Evolutionary conservation across 1,140 invertebrate species (phyloP), one percentile per base, ranked within the genome.

Genomic region (Drosophila jambulina): DNA sequence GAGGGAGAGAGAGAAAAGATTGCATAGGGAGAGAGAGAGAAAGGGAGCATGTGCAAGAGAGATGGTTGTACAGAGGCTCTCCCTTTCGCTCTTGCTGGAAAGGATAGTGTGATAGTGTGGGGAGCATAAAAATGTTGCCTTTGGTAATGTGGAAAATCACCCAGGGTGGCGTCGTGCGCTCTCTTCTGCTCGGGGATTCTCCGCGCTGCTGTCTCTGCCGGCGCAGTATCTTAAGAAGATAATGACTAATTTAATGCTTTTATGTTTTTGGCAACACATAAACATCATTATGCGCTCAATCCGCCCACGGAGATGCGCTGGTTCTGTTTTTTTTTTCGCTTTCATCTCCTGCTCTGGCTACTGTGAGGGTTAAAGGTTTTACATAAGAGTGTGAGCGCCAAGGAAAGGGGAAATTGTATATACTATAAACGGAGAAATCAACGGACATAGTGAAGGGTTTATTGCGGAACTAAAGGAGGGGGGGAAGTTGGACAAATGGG

Each of bases 161-260:
- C 46, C 75, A 36, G 65, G 64, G n/a, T 23, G 62, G 45, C 17
- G n/a, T 17, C 9, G 68, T 42, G 27, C 9, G 36, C 56, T 48
- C 59, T 42, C n/a, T 38, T 48, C 40, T 25, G 43, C 48, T 60
- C 29, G 42, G 58, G 36, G 36, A 62, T 27, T 62, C 76, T 63
- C 45, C 77, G 46, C 77, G 46, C 42, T 61, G 64, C 34, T 56
- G 46, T 51, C 59, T 56, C 64, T 63, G 60, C 65, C 71, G 56
- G 46, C 86, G 79, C 68, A 57, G 77, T 82, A 81, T 86, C 87
- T 92, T 92, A 92, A 92, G 92, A 86, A 92, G 91, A 92, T 92
- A 92, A 92, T 92, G 91, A 92, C 92, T 92, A 92, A 92, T 92
- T 92, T 92, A 92, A 92, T 92, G 92, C 92, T 91, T 92, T 92